A percentile compares a stretch with the other conserved stretches of the same genome.
These are phyloP conservation scores for Drosophila navojoa DNA, from an alignment of 1,140 invertebrate species.

Conservation along the genomic window DNA sequence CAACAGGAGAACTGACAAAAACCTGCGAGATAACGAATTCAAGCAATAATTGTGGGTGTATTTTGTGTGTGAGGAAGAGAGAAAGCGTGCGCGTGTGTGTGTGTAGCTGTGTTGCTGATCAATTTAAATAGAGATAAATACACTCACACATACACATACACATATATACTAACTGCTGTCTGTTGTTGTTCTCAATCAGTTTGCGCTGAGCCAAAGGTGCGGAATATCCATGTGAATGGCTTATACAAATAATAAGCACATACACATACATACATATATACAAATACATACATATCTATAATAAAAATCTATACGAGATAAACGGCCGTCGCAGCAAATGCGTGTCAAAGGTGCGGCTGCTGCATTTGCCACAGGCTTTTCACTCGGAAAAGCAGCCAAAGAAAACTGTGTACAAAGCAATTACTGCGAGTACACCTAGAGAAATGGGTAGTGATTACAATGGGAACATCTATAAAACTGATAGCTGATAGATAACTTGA, in stretches of 20 bases:
- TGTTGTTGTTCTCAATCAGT: slow-evolving; percentile 41
- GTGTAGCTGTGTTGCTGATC: slow-evolving; percentile 25
- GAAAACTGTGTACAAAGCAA: background rate
- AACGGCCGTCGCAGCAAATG: slow-evolving; percentile 4
- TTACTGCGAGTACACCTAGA: background rate
- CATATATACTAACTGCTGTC: background rate
- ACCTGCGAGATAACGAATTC: slow-evolving; percentile 43
- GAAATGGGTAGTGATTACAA: no score
- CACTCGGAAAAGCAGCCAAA: slow-evolving; percentile 1
- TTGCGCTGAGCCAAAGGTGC: slow-evolving; percentile 30
- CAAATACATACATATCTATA: background rate
- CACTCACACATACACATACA: background rate
- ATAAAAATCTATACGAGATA: slow-evolving; percentile 18
- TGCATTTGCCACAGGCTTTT: background rate
- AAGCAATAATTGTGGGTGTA: slow-evolving; percentile 39
- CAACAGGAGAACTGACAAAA: slow-evolving; percentile 16
- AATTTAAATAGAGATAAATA: slow-evolving; percentile 55
- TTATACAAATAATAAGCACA: slow-evolving; percentile 22
- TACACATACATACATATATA: slow-evolving; percentile 11
- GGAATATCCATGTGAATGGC: slow-evolving; percentile 18
- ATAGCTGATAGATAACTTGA: no score
- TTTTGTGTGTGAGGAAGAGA: background rate
- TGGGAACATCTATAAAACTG: background rate
- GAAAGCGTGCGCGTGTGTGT: slow-evolving; percentile 4
- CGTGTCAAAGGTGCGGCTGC: background rate